These are phyloP conservation scores for Laticauda colubrina DNA, from an alignment of 2,113 vertebrate genomes.

Conservation along the genomic window DNA sequence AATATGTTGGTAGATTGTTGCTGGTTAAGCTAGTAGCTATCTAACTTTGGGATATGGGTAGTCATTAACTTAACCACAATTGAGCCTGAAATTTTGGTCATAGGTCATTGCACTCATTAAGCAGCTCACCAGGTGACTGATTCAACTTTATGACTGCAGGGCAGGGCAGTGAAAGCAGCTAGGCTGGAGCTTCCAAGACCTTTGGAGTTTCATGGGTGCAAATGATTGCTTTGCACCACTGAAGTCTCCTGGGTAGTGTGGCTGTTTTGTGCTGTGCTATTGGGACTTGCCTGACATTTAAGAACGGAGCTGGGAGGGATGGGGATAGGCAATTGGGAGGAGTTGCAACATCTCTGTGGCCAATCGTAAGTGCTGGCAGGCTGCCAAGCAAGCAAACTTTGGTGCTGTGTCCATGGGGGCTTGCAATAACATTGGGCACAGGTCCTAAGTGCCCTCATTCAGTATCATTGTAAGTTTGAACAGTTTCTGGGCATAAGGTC, in stretches of 20 bases:
- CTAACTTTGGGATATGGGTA: background rate
- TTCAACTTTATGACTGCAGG: background rate
- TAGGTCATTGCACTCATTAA: background rate
- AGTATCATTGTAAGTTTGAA: no score
- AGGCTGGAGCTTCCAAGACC: background rate
- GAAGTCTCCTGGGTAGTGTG: background rate
- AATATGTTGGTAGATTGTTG: background rate
- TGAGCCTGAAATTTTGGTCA: background rate
- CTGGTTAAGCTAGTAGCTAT: background rate
- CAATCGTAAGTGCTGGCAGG: background rate
- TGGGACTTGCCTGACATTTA: background rate
- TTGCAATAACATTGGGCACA: no score
- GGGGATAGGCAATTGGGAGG: background rate
- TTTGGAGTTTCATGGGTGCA: background rate
- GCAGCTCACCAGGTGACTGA: background rate
- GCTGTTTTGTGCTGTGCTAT: background rate
- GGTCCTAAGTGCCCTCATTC: no score
- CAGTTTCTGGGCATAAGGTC: no score
- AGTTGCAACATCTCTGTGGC: background rate
- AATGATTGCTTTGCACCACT: background rate
- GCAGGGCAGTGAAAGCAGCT: background rate
- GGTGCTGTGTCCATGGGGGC: background rate
- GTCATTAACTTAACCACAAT: background rate
- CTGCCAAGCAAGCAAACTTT: background rate
- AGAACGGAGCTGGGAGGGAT: no score